Conservation (phyloP, 2,113 vertebrate species). For the Ursus arctos region DNA sequence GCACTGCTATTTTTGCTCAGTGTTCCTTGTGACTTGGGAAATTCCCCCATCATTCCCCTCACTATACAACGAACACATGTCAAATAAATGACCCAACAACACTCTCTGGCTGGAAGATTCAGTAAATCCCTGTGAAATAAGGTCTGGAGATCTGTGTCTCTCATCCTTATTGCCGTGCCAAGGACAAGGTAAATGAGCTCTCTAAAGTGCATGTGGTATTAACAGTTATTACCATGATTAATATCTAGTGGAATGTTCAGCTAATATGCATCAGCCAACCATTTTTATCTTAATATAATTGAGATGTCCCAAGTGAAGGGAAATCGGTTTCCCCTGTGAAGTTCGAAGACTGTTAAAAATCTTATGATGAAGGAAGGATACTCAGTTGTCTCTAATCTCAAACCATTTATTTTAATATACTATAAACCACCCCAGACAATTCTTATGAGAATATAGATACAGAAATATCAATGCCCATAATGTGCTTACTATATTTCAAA, state of each 20-base stretch:
- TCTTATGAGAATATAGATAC: not conserved
- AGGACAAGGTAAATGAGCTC: not conserved
- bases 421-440: not conserved
- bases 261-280: not conserved
- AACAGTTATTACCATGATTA: not conserved
- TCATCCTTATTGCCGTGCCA: not conserved
- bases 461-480: not conserved
- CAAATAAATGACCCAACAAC: not conserved
- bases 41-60: not conserved
- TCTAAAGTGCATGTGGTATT: not conserved
- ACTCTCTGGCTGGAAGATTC: not conserved
- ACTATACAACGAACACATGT: not conserved
- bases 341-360: not conserved
- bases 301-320: not conserved
- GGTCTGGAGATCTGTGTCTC: not conserved
- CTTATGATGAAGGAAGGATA: not conserved
- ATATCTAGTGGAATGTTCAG: not conserved
- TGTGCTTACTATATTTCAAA: constrained; percentile 26
- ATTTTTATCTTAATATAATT: constrained; percentile 4
- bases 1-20: not conserved
- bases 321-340: not conserved
- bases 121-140: not conserved
- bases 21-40: not conserved
- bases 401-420: not conserved
- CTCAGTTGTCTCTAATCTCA: not conserved